Base-by-base conservation (phyloP, 1,140 invertebrate genomes). In the Meloidogyne hapla region DNA sequence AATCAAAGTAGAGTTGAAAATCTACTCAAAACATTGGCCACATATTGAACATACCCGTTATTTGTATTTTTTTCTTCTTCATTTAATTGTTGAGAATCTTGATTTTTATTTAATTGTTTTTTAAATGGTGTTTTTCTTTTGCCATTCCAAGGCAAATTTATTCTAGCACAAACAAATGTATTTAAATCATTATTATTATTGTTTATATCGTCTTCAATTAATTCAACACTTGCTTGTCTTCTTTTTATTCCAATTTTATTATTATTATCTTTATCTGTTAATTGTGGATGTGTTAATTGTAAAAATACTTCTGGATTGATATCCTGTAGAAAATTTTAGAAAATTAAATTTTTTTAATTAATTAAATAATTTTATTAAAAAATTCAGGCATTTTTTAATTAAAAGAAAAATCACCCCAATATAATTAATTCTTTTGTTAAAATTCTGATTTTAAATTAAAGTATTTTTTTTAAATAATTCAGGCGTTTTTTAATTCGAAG, bases 91-190 rank as follows among this genome's bases (percentile, higher is more conserved):
- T 72, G 48, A n/a, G n/a, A n/a, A n/a, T n/a, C n/a, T n/a, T n/a
- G n/a, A n/a, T n/a, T n/a, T n/a, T n/a, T n/a, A n/a, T n/a, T n/a
- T n/a, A n/a, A n/a, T n/a, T n/a, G n/a, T n/a, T 42, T 42, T 5
- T 73, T 62, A 12, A 9, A 18, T 18, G 40, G 56, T 28, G 26
- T 21, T 26, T 73, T 38, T 23, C 70, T 61, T 28, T 61, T 73
- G 15, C 70, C 70, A 21, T 73, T 64, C 45, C 42, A 62, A 8
- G 70, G 70, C 10, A 9, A 21, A 38, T 73, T 73, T n/a, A 73
- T 73, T 21, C 70, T 42, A 15, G 70, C 70, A 61, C 70, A 73
- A 1, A 40, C 56, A 28, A 63, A 38, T 10, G 70, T 63, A 65
- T n/a, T 56, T 6, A 1, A 15, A 4, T n/a, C 48, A 5, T 56